phyloP scores from a whole-genome alignment of 2,888 invertebrate species.

The Drosophila macrospina region DNA sequence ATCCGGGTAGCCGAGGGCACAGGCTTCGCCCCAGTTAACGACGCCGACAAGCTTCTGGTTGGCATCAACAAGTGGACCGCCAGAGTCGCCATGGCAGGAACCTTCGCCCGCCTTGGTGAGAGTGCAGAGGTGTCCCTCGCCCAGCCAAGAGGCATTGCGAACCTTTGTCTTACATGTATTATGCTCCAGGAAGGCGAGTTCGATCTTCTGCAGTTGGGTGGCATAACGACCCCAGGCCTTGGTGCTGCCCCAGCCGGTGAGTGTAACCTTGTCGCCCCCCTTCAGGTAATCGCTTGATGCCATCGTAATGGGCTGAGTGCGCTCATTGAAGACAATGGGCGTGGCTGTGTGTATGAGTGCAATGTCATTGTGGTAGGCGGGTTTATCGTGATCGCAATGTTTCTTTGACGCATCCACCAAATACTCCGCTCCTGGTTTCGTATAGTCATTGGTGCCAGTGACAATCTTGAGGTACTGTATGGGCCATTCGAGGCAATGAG shows the following conservation, averaged over 20 bases:
- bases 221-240: constrained; percentile 86
- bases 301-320: constrained; percentile 87
- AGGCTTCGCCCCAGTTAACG: constrained; percentile 85
- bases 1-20: constrained; percentile 83
- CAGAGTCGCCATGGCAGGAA: constrained; percentile 83
- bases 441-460: constrained; percentile 77
- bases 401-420: constrained; percentile 63
- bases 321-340: constrained; percentile 86
- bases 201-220: constrained; percentile 87
- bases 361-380: constrained; percentile 87
- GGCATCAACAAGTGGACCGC: constrained; percentile 82
- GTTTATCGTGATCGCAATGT: constrained; percentile 78
- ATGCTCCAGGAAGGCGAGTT: constrained; percentile 86
- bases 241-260: constrained; percentile 88
- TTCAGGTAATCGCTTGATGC: constrained; percentile 86
- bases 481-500: constrained; percentile 81
- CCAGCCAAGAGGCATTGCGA: constrained; percentile 86
- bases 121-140: constrained; percentile 88
- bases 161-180: constrained; percentile 85
- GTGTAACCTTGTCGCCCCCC: constrained; percentile 86
- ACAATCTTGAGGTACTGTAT: constrained; percentile 73
- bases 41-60: constrained; percentile 77
- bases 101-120: constrained; percentile 87
- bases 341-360: constrained; percentile 88
- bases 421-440: constrained; percentile 72